Conservation (phyloP, 2,797 vertebrate genomes). For the Psittacula derbiana region DNA sequence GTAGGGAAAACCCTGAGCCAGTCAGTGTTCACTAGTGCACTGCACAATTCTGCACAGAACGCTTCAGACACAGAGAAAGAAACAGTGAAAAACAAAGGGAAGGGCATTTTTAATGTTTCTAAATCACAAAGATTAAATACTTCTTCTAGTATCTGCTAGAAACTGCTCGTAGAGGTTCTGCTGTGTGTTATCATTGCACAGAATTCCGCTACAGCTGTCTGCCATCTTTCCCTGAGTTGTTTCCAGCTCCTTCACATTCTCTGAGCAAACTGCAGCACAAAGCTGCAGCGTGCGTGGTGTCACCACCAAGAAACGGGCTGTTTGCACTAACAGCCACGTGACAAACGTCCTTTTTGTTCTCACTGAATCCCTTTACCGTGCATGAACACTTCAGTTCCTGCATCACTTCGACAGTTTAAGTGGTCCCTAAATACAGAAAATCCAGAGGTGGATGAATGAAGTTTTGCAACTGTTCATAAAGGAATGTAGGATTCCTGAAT, state of each 20-base stretch:
- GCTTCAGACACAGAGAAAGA: neutral
- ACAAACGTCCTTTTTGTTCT: neutral
- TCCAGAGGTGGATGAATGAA: neutral
- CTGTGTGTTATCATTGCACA: neutral
- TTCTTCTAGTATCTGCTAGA: neutral
- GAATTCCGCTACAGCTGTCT: neutral
- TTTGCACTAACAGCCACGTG: neutral
- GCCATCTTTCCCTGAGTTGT: neutral
- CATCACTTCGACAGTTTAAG: neutral
- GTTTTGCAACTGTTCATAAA: neutral
- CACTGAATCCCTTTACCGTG: neutral
- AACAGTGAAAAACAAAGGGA: neutral
- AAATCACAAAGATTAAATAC: neutral
- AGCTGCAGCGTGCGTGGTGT: neutral
- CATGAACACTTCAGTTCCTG: neutral
- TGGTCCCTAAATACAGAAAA: neutral
- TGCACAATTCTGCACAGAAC: neutral
- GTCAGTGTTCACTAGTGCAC: fast-evolving
- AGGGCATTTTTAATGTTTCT: neutral
- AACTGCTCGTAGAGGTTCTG: neutral
- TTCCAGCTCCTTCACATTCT: neutral
- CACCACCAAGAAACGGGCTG: neutral
- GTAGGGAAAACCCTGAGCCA: fast-evolving
- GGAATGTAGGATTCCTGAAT: fast-evolving
- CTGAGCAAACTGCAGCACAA: neutral